Evolutionary conservation across 2,113 vertebrate species (phyloP).

Genomic region (Oreochromis spilurus): DNA sequence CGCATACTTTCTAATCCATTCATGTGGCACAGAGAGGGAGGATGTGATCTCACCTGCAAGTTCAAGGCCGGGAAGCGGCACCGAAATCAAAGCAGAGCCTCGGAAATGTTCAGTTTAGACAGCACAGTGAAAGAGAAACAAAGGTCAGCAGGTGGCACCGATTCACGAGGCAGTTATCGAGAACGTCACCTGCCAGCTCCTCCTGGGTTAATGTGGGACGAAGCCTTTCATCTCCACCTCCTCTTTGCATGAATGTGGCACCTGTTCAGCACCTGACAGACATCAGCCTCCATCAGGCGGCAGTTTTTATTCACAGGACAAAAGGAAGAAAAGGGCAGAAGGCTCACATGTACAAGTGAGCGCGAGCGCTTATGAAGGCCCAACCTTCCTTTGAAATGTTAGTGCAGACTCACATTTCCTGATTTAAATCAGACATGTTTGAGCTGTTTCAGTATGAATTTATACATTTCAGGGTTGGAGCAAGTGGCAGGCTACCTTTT

Average conservation of each 20-base stretch:
- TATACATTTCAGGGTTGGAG: background rate
- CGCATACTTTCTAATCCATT: constrained; percentile 1
- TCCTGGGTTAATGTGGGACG: background rate
- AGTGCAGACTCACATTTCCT: background rate
- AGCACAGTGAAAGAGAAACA: fast-evolving
- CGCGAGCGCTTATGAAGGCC: background rate
- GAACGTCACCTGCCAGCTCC: background rate
- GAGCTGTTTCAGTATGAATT: background rate
- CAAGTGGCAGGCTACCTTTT: background rate
- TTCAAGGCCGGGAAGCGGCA: background rate
- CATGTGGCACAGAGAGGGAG: background rate
- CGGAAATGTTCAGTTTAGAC: background rate
- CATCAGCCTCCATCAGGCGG: constrained; percentile 23
- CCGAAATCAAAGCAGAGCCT: background rate
- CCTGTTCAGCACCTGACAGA: constrained; percentile 36
- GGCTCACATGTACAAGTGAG: constrained; percentile 23
- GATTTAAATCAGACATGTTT: background rate
- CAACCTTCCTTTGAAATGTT: background rate
- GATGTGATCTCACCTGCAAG: background rate
- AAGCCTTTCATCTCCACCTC: constrained; percentile 20
- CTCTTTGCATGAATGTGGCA: background rate
- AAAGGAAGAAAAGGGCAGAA: constrained; percentile 25
- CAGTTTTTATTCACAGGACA: constrained; percentile 43
- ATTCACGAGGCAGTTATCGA: background rate
- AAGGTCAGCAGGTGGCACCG: background rate